These are phyloP conservation scores for Trissonchulus sp. DNA, from an alignment of 2,888 invertebrate species.

Conservation along the genomic window DNA sequence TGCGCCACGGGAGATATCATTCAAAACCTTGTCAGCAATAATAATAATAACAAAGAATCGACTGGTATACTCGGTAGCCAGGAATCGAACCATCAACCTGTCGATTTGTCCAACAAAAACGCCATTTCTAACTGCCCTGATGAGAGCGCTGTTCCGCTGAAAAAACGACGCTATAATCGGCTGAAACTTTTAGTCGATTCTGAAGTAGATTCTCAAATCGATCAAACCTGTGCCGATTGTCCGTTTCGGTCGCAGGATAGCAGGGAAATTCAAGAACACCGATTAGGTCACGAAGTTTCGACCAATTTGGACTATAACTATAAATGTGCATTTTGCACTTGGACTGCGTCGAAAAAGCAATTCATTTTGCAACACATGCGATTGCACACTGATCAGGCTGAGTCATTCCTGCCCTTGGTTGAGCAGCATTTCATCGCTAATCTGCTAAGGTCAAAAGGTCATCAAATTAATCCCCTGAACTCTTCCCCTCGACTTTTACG, in stretches of 20 bases:
- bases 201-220: not conserved
- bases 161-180: conserved; percentile 8
- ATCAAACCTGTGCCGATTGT: not conserved
- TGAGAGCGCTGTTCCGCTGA: not conserved
- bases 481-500: no score
- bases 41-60: not conserved
- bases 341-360: conserved; percentile 37
- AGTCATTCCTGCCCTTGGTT: conserved; percentile 36
- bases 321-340: conserved; percentile 40
- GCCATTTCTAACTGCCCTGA: not conserved
- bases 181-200: no score
- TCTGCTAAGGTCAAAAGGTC: no score
- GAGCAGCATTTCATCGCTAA: no score
- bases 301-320: conserved; percentile 35
- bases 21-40: not conserved
- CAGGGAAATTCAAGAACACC: not conserved
- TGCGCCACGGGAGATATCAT: not conserved
- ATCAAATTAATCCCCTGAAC: no score
- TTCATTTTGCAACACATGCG: conserved; percentile 36
- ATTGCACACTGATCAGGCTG: conserved; percentile 38
- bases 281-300: not conserved
- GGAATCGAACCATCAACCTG: not conserved
- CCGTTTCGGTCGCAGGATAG: not conserved
- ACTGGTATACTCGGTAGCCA: not conserved
- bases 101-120: not conserved